Base-by-base conservation (phyloP, 2,888 invertebrate species). In the Mimachlamys varia region DNA sequence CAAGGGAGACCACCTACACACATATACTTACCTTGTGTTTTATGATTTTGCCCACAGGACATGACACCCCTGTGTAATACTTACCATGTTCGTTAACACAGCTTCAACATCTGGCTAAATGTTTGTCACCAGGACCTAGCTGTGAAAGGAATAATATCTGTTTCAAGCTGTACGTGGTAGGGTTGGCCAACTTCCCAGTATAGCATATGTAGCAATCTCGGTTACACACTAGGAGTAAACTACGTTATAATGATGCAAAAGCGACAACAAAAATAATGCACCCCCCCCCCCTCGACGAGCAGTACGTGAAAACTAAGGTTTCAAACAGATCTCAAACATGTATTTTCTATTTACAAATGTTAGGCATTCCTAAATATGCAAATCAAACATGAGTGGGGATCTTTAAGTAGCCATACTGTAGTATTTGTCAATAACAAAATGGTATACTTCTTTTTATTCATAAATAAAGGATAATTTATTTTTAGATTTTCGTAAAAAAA, bases 1-100 rank as follows among this genome's bases (percentile, higher is more conserved):
- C 27, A 76, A 27, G 76, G 76, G 76, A 76, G 76, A 76, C 76
- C 76, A 76, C 76, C 76, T 76, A 76, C 76, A 76, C 27, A 13
- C 33, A 76, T 76, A 76, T 76, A 76, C 76, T 76, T 76, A 76
- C 76, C 76, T 76, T 76, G 76, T 76, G 76, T 76, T 76, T 76
- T 76, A 76, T 33, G 76, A 76, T 76, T 33, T 76, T 33, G 76
- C 33, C 33, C 12, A 76, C 76, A 76, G 76, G 76, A 76, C 76
- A 27, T 76, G 76, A 76, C 76, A 76, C 76, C 76, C 33, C 76
- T 76, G 76, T 76, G 76, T 76, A 76, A 76, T 15, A 33, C 22
- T 33, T 76, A 76, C 7, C 27, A 13, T 22, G 76, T 76, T 76
- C 22, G 27, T 76, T 27, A 76, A 76, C 76, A 76, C 76, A 76